Conservation (phyloP, 2,113 vertebrate species). For the Fregata magnificens region DNA sequence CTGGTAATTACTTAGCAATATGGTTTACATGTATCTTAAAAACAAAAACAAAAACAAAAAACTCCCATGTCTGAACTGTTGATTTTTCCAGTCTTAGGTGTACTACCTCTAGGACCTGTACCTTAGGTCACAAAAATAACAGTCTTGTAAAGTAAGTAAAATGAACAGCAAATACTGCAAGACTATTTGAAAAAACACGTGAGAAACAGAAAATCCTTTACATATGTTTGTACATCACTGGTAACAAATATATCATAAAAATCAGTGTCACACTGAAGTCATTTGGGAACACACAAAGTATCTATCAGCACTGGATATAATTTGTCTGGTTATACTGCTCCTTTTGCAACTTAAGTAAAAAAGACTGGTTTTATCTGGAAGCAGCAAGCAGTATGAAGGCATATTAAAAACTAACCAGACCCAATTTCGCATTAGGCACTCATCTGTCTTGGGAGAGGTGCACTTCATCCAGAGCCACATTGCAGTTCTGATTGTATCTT, state of each 20-base stretch:
- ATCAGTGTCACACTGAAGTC: background rate
- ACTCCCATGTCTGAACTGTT: background rate
- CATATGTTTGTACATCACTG: background rate
- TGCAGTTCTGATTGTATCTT: background rate
- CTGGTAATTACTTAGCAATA: background rate
- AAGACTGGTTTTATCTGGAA: background rate
- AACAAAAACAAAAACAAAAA: background rate
- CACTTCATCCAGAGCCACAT: background rate
- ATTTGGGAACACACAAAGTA: background rate
- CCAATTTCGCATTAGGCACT: background rate
- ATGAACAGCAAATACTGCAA: background rate
- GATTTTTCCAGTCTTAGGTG: background rate
- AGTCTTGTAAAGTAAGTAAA: background rate
- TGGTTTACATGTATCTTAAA: background rate
- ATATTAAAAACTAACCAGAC: background rate
- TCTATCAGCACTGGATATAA: background rate
- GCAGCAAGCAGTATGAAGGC: background rate
- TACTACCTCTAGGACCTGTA: background rate
- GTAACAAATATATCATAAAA: background rate
- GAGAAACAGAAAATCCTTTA: background rate
- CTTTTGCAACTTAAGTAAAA: background rate
- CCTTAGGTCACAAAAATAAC: background rate
- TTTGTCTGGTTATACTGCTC: background rate
- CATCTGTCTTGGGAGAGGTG: background rate
- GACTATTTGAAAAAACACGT: background rate